Base-by-base conservation (phyloP, 92 coral and sea anemone species). In the Bergia sp. region DNA sequence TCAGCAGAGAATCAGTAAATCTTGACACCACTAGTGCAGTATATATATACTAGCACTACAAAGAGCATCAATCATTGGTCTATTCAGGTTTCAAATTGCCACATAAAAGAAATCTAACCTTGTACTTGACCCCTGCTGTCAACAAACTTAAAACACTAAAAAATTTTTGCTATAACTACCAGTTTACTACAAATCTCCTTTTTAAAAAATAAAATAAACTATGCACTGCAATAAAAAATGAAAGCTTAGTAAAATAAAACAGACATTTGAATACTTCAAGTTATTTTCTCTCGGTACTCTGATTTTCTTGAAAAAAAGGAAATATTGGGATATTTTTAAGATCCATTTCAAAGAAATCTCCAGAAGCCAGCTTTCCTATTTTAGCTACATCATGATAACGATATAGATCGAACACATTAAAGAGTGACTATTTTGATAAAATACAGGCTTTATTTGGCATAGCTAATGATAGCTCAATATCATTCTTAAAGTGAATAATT, bases 31-130 rank as follows among this genome's bases (percentile, higher is more conserved):
- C 58, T 29, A 29, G 29, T 29, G 29, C 29, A 29, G 29, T 29
- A 29, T 29, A 29, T 29, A 29, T 29, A 29, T 29, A 29, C 29
- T 29, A 45, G 20, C 11, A 10, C 77, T 23, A 69, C 87, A 84
- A 80, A 80, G 71, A 84, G 65, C 21, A 84, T 71, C 67, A 43
- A 84, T 83, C 77, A 69, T 13, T 53, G 21, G 79, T 71, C 65
- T 84, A 84, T 45, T 84, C 67, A 69, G 20, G 67, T 84, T 29
- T 84, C 45, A 69, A 71, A 43, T 82, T 41, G 86, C 86, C 75
- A 5, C 23, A 21, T 43, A 82, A 69, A 61, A 37, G 85, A 69
- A 84, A 84, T 71, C 29, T 44, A 44, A 16, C 36, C 38, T 15
- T 39, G 15, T 81, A 61, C 74, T 81, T 81, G 85, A 81, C 79